phyloP scores from a whole-genome alignment of 2,113 vertebrate genomes.

The Propithecus coquereli region DNA sequence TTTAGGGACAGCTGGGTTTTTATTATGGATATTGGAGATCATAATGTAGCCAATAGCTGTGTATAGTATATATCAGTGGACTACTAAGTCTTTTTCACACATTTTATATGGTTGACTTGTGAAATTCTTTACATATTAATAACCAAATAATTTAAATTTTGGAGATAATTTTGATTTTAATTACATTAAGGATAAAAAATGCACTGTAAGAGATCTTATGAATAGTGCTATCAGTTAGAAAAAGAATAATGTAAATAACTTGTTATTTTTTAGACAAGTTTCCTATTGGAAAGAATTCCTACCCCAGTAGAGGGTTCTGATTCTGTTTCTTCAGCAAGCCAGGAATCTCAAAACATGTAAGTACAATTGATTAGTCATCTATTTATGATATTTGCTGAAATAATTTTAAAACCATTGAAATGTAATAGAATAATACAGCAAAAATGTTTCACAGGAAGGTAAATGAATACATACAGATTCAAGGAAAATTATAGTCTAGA shows the following conservation, averaged over 20 bases:
- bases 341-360: constrained; percentile 87
- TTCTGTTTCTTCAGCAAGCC: constrained; percentile 71
- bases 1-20: neutral
- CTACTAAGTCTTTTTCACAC: neutral
- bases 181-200: neutral
- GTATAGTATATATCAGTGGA: neutral
- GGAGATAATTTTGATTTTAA: neutral
- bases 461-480: neutral
- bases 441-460: neutral
- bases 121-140: neutral
- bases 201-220: neutral
- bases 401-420: neutral
- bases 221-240: neutral
- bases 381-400: neutral
- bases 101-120: neutral
- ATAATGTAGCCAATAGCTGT: neutral
- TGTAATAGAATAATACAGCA: neutral
- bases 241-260: neutral
- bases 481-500: neutral
- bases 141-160: constrained; percentile 6
- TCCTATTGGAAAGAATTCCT: constrained; percentile 86
- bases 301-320: constrained; percentile 85
- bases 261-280: constrained; percentile 82
- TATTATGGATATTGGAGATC: neutral
- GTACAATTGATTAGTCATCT: constrained; percentile 41